Evolutionary conservation across 2,888 invertebrate genomes (phyloP), one percentile per base, ranked within the genome.

Genomic region (Campopleginae sp.): DNA sequence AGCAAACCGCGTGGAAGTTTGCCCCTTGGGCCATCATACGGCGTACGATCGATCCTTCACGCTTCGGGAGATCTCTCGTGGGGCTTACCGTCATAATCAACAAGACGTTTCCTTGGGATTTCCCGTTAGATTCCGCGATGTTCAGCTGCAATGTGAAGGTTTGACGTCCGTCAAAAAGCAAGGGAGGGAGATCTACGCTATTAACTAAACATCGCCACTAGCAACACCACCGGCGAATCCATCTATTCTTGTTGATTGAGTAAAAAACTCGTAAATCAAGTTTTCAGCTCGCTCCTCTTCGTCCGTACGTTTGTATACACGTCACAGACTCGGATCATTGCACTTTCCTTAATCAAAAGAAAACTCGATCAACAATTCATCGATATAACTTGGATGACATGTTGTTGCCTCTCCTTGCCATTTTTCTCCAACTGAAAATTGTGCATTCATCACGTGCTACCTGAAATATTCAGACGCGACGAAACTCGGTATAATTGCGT

Each of bases 61-160:
- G 82, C 85, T 82, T 82, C 84, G 61, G 71, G 70, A 82, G 82
- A 79, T 84, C 51, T 76, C 83, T 79, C 85, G 72, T 82, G 81
- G 83, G 78, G 78, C 79, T 84, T 80, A 81, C 81, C 82, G 72
- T 84, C 87, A 86, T 86, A 84, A 86, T 78, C 84, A 80, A 84
- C 86, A 61, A 86, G 86, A 76, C 84, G 75, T 86, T 84, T 82
- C 54, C 74, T 58, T 74, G 82, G 82, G 82, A 79, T 82, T 86
- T 83, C 80, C 66, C 76, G 78, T 31, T 19, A 75, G 72, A 87
- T 86, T 75, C 74, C 78, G 71, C 46, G 71, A 84, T 80, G 70
- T 80, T 70, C 51, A 68, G 44, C 42, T 80, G 77, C 83, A 66
- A 23, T 79, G 14, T 14, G 27, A 48, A 78, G 82, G 83, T 54